Conservation (phyloP, 2,797 vertebrate genomes). For the Tenualosa ilisha region DNA sequence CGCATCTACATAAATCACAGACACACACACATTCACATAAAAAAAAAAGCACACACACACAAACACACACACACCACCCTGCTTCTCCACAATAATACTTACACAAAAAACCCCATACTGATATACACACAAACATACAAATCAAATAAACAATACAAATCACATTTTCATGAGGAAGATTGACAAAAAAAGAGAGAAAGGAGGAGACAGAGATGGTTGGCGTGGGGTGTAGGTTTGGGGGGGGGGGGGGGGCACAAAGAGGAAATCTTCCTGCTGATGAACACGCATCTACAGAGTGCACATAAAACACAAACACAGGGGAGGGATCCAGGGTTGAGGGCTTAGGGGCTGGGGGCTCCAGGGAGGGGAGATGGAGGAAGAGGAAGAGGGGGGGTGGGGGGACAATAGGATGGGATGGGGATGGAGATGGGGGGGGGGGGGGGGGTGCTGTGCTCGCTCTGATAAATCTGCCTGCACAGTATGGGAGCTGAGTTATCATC, state of each 20-base stretch:
- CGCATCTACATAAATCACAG: constrained; percentile 55
- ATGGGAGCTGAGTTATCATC: constrained; percentile 69
- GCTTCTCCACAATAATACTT: constrained; percentile 41
- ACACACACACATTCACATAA: constrained; percentile 50
- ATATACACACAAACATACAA: constrained; percentile 26
- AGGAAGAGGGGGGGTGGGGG: constrained; percentile 57
- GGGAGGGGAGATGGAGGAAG: constrained; percentile 51
- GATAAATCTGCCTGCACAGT: constrained; percentile 68
- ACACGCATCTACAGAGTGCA: constrained; percentile 27
- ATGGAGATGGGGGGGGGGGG: constrained; percentile 54
- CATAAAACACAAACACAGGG: neutral
- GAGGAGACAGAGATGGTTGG: constrained; percentile 12
- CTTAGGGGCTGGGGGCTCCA: constrained; percentile 50
- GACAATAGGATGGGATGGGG: constrained; percentile 56
- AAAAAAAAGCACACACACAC: constrained; percentile 28
- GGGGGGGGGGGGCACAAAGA: constrained; percentile 20
- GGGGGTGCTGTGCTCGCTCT: constrained; percentile 60
- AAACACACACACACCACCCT: constrained; percentile 35
- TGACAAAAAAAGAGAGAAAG: neutral
- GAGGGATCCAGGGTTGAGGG: constrained; percentile 49
- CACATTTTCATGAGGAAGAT: constrained; percentile 23
- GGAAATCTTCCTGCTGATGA: constrained; percentile 28
- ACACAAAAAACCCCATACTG: constrained; percentile 35
- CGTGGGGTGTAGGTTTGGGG: neutral
- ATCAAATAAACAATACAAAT: constrained; percentile 31